Percentiles rank a stretch among this genome's conserved stretches.
These are phyloP conservation scores for Nudaria mundana DNA, from an alignment of 2,888 invertebrate species.

Conservation along the genomic window DNA sequence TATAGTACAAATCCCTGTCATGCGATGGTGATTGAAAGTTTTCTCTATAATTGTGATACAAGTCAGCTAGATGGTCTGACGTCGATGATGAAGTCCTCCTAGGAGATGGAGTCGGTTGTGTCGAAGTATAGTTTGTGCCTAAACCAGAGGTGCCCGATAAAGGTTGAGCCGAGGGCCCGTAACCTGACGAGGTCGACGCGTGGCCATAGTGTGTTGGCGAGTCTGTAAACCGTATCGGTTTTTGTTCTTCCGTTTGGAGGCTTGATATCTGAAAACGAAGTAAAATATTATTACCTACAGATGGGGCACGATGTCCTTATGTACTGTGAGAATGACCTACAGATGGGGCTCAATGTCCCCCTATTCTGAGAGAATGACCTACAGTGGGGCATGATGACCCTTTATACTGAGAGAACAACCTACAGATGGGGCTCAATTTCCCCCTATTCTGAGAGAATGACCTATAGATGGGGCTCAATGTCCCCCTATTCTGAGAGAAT, in stretches of 20 bases:
- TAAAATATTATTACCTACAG: too few relatives aligned
- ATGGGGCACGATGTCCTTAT: too few relatives aligned
- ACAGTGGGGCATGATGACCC: too few relatives aligned
- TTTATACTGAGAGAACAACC: too few relatives aligned
- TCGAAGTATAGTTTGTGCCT: conserved; percentile 76
- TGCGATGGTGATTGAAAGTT: conserved; percentile 67
- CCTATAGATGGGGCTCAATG: too few relatives aligned
- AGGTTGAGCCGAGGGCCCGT: conserved; percentile 75
- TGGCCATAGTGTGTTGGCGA: conserved; percentile 86
- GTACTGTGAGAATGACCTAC: too few relatives aligned
- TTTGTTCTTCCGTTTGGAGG: conserved; percentile 79
- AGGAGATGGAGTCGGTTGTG: conserved; percentile 84
- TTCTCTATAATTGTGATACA: conserved; percentile 77
- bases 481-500: too few relatives aligned
- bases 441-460: too few relatives aligned
- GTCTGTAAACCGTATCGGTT: conserved; percentile 87
- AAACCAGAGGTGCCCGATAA: conserved; percentile 77
- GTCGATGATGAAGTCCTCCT: conserved; percentile 84
- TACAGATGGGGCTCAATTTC: too few relatives aligned
- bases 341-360: too few relatives aligned
- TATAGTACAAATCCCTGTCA: conserved; percentile 59
- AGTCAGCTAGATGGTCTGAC: conserved; percentile 84
- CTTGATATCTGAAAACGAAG: conserved; percentile 57
- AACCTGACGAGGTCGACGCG: conserved; percentile 72
- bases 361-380: too few relatives aligned